Evolutionary conservation across 2,888 invertebrate species (phyloP), one percentile per base, ranked within the genome.

Genomic region (Nycteola revayana): DNA sequence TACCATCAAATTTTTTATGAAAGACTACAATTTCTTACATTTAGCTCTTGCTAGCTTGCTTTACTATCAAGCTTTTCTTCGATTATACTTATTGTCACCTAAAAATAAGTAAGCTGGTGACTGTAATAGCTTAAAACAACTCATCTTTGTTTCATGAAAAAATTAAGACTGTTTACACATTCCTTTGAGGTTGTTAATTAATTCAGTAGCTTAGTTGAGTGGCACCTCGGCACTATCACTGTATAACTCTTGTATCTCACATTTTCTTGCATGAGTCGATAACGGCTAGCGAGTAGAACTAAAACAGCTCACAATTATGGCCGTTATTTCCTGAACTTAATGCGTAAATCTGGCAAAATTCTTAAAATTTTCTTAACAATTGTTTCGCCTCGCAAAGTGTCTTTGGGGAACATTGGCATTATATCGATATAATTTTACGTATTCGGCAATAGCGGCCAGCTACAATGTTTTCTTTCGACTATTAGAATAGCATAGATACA

Each of bases 271-370:
- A 86, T 85, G 83, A 57, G 48, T 65, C 60, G 60, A 66, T 57
- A 70, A 80, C 79, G 85, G 84, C 84, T 81, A 79, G 67, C 55
- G 64, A 65, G 66, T 82, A 81, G 81, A 68, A 57, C 49, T 71
- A 66, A 71, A 67, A 67, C 63, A 65, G 63, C 57, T 73, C 65
- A 61, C 46, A 46, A 63, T 53, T 56, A 73, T 85, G 86, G 86
- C 87, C 87, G 87, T 86, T 88, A 88, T 86, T 87, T 78, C 85
- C 85, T 66, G 52, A 62, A 60, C 53, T 49, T 47, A 7, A 55
- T 64, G 70, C 84, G 86, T 85, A 84, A 84, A 84, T 83, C 86
- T 85, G 86, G 86, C 87, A 84, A 87, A 88, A 87, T 85, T 82
- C 42, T 64, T 18, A 21, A 5, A 7, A 5, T 57, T 78, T 75